phyloP scores from a whole-genome alignment of 2,888 invertebrate genomes.

The Nephrotoma guestfalica region DNA sequence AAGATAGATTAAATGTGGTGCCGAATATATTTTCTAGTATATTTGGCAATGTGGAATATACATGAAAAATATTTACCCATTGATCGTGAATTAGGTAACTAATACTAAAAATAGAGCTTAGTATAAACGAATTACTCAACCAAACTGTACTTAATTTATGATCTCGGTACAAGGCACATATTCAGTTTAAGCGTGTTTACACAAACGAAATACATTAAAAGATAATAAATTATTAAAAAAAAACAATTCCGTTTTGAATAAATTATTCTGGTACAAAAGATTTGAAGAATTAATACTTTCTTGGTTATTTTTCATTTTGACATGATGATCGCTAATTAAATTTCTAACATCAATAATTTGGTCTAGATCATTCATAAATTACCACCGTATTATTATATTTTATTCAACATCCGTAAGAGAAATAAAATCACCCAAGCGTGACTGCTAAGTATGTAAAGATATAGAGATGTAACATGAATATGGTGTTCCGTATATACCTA shows the following conservation, averaged over 20 bases:
- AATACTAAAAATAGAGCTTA: not conserved
- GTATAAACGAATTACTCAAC: not conserved
- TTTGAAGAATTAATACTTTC: not conserved
- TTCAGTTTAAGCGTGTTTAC: not conserved
- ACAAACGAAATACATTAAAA: not conserved
- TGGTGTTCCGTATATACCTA: not conserved
- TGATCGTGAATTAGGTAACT: no score
- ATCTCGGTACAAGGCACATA: not conserved
- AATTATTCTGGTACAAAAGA: not conserved
- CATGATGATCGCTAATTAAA: not conserved
- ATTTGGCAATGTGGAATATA: not conserved
- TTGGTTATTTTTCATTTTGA: not conserved
- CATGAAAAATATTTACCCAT: no score
- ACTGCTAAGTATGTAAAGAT: not conserved
- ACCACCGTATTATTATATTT: not conserved
- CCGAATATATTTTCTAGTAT: not conserved
- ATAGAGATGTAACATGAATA: not conserved
- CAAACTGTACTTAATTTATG: not conserved
- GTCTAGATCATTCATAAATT: not conserved
- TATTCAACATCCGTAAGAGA: not conserved
- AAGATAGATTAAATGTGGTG: not conserved
- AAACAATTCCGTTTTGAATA: not conserved
- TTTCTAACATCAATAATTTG: not conserved
- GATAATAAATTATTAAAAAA: not conserved
- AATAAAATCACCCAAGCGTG: not conserved